Conservation (phyloP, 2,888 invertebrate genomes). For the Conus canariensis region DNA sequence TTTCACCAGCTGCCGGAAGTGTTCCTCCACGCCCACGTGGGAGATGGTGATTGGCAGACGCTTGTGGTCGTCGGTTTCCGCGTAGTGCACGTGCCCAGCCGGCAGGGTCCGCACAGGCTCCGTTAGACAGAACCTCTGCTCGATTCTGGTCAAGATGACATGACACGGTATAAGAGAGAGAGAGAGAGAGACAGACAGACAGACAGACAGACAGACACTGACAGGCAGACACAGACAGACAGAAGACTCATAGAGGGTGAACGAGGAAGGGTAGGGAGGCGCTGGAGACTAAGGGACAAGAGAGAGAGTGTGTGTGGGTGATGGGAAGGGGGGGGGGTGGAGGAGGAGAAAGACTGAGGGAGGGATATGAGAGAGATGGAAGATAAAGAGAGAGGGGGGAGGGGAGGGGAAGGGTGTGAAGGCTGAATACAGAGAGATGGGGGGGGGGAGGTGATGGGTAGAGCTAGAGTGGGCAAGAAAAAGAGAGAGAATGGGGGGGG, state of each 20-base stretch:
- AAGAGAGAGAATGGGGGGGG: neutral
- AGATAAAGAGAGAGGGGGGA: neutral
- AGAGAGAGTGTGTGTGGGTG: too few species aligned
- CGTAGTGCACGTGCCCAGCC: conserved; percentile 74
- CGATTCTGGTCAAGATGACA: conserved; percentile 11
- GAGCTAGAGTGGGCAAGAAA: neutral
- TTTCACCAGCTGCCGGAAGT: conserved; percentile 57
- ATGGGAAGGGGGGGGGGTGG: too few species aligned
- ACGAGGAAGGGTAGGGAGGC: too few species aligned
- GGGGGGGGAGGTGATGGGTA: neutral
- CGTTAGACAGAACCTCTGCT: conserved; percentile 72
- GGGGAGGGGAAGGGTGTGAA: neutral
- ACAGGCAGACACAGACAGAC: too few species aligned
- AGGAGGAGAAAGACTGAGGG: too few species aligned
- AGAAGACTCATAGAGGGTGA: too few species aligned
- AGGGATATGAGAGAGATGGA: too few species aligned
- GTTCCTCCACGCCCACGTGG: conserved; percentile 73
- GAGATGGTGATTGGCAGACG: conserved; percentile 69
- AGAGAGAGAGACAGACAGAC: too few species aligned
- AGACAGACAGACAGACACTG: too few species aligned
- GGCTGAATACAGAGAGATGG: neutral
- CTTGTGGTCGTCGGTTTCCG: conserved; percentile 64
- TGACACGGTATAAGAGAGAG: too few species aligned
- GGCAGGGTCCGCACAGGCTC: conserved; percentile 68
- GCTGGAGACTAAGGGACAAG: too few species aligned